Conservation (phyloP, 2,113 vertebrate genomes). For the Charadrius vociferus region DNA sequence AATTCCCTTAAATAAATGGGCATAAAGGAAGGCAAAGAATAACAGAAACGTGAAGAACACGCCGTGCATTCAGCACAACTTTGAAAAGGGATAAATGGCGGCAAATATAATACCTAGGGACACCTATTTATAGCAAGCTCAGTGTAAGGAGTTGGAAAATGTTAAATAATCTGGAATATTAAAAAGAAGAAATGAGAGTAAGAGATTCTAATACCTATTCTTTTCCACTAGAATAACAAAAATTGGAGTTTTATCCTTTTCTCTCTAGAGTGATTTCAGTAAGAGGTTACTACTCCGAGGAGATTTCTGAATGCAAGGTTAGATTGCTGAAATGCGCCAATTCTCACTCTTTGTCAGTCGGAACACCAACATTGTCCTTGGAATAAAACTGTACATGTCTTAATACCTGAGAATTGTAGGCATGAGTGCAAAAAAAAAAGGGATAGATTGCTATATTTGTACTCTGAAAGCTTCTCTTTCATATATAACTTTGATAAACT, state of each 20-base stretch:
- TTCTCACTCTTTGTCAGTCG: background rate
- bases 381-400: background rate
- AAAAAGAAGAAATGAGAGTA: background rate
- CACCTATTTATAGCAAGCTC: background rate
- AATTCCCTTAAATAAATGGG: background rate
- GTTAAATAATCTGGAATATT: background rate
- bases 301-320: background rate
- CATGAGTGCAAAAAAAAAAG: background rate
- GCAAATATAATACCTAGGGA: background rate
- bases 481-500: background rate
- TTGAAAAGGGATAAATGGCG: background rate
- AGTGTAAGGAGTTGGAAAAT: background rate
- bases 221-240: background rate
- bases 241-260: background rate
- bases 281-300: background rate
- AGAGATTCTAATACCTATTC: background rate
- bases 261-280: background rate
- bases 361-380: background rate
- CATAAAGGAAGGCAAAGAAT: background rate
- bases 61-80: background rate
- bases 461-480: background rate
- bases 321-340: background rate
- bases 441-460: background rate
- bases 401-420: background rate
- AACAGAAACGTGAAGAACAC: background rate